These are phyloP conservation scores for Cathartes aura DNA, from an alignment of 2,113 vertebrate genomes.

Conservation along the genomic window DNA sequence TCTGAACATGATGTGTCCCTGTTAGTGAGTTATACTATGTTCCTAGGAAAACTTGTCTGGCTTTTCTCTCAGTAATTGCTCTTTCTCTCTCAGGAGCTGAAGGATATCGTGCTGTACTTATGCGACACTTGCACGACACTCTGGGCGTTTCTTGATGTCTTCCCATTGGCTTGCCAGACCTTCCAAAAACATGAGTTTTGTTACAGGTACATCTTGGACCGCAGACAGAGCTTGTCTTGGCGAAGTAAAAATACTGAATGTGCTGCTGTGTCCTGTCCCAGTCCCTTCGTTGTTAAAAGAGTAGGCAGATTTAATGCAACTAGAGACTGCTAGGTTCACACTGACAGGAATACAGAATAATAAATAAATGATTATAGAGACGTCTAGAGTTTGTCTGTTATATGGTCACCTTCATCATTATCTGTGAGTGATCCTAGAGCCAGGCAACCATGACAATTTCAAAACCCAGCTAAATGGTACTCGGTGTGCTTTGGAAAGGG, in stretches of 20 bases:
- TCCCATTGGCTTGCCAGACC: slow-evolving; percentile 86
- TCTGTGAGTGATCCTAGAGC: neutral
- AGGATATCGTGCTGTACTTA: slow-evolving; percentile 88
- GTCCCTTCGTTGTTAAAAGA: neutral
- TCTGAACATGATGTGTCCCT: neutral
- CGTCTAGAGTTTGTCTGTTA: neutral
- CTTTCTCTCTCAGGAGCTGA: slow-evolving; percentile 82
- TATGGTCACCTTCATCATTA: neutral
- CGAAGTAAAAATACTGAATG: neutral
- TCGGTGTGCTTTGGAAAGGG: neutral
- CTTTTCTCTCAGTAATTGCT: neutral
- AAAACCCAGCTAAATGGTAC: neutral
- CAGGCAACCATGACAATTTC: neutral
- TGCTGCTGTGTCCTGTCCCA: neutral
- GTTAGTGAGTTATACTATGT: neutral
- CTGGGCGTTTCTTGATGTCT: slow-evolving; percentile 93
- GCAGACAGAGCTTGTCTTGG: neutral
- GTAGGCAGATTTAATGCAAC: neutral
- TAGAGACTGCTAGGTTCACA: neutral
- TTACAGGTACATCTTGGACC: slow-evolving; percentile 78
- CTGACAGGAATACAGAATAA: neutral
- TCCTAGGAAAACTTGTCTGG: neutral
- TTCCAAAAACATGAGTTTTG: slow-evolving; percentile 91
- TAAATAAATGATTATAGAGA: neutral
- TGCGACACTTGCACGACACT: slow-evolving; percentile 92